Percentiles rank a stretch among this genome's conserved stretches.
Conservation (phyloP, 2,888 invertebrate species). For the Linnaemya tessellans region DNA sequence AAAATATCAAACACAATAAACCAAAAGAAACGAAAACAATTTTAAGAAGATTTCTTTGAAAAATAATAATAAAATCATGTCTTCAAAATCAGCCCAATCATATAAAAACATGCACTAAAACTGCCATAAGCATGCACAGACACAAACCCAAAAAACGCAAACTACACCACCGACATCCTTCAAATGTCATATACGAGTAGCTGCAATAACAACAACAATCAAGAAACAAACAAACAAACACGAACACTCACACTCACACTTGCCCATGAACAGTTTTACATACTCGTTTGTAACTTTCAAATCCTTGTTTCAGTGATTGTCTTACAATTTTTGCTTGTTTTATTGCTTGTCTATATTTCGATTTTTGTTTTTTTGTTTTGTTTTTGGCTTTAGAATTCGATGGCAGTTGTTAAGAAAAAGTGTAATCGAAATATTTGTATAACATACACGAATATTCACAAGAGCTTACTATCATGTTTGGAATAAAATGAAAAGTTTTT, state of each 20-base stretch:
- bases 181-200: conserved; percentile 1
- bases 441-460: conserved; percentile 7
- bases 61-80: not conserved
- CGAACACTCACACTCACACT: not conserved
- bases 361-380: not conserved
- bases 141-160: not conserved
- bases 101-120: conserved; percentile 37
- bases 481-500: conserved; percentile 3
- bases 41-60: conserved; percentile 16
- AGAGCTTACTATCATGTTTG: not conserved
- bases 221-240: not conserved
- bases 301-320: conserved; percentile 10
- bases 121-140: not conserved
- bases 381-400: not conserved
- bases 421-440: not conserved
- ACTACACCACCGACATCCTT: not conserved
- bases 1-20: conserved; percentile 57
- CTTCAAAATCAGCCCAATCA: not conserved
- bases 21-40: conserved; percentile 50
- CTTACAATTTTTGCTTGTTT: not conserved
- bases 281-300: not conserved
- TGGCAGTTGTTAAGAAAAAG: conserved; percentile 14
- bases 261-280: not conserved
- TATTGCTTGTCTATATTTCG: conserved; percentile 9
- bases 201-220: conserved; percentile 4